Evolutionary conservation across 2,888 invertebrate species (phyloP).

Genomic region (Salpingus planirostris): DNA sequence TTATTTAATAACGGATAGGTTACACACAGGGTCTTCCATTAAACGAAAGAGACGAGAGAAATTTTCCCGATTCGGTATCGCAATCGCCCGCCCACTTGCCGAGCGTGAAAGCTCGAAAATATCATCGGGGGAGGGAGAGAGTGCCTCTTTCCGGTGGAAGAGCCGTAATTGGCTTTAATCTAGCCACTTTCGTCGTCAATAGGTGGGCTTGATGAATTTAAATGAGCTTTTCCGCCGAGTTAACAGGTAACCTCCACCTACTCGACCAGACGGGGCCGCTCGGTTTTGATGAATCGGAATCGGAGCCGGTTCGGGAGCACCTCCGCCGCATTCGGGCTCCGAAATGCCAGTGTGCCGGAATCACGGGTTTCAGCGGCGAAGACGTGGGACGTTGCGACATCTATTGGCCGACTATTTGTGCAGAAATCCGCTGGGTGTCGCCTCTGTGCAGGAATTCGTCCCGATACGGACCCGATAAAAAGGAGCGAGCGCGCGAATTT

Average conservation of each 20-base stretch:
- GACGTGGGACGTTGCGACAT: slow-evolving; percentile 33
- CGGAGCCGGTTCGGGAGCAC: background rate
- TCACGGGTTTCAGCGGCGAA: slow-evolving; percentile 16
- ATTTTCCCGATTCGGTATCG: too few species aligned
- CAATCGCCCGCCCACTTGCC: too few species aligned
- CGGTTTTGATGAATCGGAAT: background rate
- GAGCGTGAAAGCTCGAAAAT: too few species aligned
- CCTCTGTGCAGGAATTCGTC: slow-evolving; percentile 27
- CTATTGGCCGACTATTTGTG: slow-evolving; percentile 33
- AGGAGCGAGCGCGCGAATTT: background rate
- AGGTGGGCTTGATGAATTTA: slow-evolving; percentile 15
- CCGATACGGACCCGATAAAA: slow-evolving; percentile 1
- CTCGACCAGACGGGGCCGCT: background rate
- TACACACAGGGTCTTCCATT: too few species aligned
- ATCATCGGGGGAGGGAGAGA: too few species aligned
- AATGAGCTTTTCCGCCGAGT: slow-evolving; percentile 16
- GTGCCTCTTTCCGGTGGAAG: too few species aligned
- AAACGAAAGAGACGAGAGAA: too few species aligned
- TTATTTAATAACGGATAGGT: too few species aligned
- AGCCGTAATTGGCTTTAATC: too few species aligned
- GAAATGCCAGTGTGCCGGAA: slow-evolving; percentile 17
- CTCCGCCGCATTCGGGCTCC: slow-evolving; percentile 3
- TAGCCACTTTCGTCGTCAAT: too few species aligned
- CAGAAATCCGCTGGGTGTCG: slow-evolving; percentile 37
- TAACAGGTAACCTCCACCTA: slow-evolving; percentile 15